Percentiles rank a stretch among this genome's conserved stretches.
These are phyloP conservation scores for Leptopilina boulardi DNA, from an alignment of 1,140 invertebrate genomes.

Conservation along the genomic window DNA sequence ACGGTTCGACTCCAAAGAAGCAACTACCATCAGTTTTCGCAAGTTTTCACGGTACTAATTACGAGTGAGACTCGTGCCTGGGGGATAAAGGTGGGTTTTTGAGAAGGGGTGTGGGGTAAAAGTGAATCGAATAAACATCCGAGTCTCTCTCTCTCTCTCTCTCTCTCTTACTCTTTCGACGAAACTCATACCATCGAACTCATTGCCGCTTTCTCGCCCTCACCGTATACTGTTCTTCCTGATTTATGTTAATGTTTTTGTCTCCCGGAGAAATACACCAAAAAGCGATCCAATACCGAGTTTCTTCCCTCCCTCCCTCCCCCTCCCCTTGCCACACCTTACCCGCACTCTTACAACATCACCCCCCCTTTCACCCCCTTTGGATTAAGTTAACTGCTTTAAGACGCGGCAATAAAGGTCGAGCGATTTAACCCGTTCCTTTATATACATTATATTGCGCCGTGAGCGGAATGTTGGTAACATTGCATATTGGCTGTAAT, in stretches of 20 bases:
- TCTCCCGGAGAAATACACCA: conserved; percentile 73
- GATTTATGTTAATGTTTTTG: conserved; percentile 77
- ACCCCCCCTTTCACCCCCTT: conserved; percentile 54
- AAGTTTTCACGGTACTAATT: conserved; percentile 67
- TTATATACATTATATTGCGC: conserved; percentile 60
- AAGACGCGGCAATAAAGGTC: conserved; percentile 73
- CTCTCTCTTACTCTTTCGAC: conserved; percentile 43
- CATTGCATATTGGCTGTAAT: conserved; percentile 71
- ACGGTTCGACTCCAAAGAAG: neutral
- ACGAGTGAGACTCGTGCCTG: conserved; percentile 48
- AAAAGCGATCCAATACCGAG: conserved; percentile 71
- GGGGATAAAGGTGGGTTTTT: conserved; percentile 37
- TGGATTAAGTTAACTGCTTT: conserved; percentile 75
- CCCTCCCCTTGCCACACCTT: too few species aligned
- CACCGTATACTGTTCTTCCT: conserved; percentile 60
- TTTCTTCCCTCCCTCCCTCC: conserved; percentile 48
- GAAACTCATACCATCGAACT: conserved; percentile 51
- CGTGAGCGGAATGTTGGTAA: conserved; percentile 56
- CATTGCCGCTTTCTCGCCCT: conserved; percentile 58
- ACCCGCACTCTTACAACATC: too few species aligned
- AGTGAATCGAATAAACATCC: conserved; percentile 73
- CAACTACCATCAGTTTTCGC: conserved; percentile 37
- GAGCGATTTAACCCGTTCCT: conserved; percentile 73
- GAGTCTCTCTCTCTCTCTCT: conserved; percentile 47
- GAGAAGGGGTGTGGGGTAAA: conserved; percentile 35